Conservation (phyloP, 2,888 invertebrate species). For the Hyposoter didymator region DNA sequence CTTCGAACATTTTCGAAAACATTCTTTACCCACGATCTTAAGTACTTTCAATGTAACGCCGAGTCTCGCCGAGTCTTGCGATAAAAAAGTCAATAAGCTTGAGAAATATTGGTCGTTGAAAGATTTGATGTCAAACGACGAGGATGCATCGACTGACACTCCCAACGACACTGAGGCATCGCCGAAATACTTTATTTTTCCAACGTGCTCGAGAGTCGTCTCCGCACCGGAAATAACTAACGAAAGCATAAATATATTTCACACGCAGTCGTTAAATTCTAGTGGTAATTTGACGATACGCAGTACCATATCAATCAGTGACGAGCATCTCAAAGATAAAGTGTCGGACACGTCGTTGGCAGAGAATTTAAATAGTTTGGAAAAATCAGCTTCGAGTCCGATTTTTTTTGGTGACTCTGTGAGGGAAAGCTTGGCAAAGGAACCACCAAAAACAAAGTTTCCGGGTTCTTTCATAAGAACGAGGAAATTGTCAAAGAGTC, state of each 20-base stretch:
- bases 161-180: constrained; percentile 64
- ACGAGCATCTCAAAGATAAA: constrained; percentile 63
- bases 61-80: constrained; percentile 55
- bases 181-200: constrained; percentile 76
- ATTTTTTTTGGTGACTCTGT: constrained; percentile 52
- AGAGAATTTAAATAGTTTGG: constrained; percentile 21
- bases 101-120: constrained; percentile 81
- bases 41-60: constrained; percentile 73
- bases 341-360: background rate
- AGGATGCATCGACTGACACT: constrained; percentile 68
- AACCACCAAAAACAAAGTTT: constrained; percentile 70
- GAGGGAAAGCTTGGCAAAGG: background rate
- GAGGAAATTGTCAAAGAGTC: constrained; percentile 73
- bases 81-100: constrained; percentile 74
- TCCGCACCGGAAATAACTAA: constrained; percentile 77
- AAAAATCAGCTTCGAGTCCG: constrained; percentile 60
- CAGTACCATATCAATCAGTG: constrained; percentile 74
- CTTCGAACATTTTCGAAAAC: constrained; percentile 75
- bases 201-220: constrained; percentile 75
- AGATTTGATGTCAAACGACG: constrained; percentile 76
- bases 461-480: constrained; percentile 75
- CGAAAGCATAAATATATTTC: constrained; percentile 71
- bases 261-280: constrained; percentile 67
- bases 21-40: constrained; percentile 76
- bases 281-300: constrained; percentile 71